phyloP scores from a whole-genome alignment of 2,113 vertebrate species.

The Oenanthe melanoleuca region DNA sequence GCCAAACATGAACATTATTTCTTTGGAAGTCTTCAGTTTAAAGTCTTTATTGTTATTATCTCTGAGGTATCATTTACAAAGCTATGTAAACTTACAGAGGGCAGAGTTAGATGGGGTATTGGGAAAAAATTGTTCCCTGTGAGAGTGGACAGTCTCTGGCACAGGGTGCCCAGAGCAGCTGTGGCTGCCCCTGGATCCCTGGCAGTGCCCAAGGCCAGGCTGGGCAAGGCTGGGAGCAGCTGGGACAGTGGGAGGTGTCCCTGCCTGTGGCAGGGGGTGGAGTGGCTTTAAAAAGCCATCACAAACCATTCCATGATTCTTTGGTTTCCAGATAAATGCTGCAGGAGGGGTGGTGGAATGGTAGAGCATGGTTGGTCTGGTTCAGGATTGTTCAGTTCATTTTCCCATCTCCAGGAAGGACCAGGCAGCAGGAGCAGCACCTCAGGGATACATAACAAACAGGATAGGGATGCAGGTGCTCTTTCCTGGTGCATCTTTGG shows the following conservation, averaged over 20 bases:
- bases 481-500: neutral
- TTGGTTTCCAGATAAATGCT: neutral
- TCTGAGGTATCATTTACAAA: neutral
- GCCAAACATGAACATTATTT: neutral
- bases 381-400: neutral
- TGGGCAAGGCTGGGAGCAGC: neutral
- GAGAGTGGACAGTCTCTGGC: neutral
- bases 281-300: neutral
- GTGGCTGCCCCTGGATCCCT: neutral
- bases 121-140: neutral
- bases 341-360: neutral
- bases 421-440: neutral
- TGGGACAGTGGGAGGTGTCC: neutral
- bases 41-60: neutral
- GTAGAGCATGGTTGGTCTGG: neutral
- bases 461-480: neutral
- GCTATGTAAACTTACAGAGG: neutral
- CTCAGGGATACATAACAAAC: neutral
- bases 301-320: neutral
- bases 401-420: neutral
- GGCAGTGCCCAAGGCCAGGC: rapidly evolving
- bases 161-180: neutral
- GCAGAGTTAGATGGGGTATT: neutral
- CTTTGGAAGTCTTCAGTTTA: neutral
- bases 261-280: neutral